Conservation (phyloP, 2,113 vertebrate genomes). For the Danionella cerebrum region DNA sequence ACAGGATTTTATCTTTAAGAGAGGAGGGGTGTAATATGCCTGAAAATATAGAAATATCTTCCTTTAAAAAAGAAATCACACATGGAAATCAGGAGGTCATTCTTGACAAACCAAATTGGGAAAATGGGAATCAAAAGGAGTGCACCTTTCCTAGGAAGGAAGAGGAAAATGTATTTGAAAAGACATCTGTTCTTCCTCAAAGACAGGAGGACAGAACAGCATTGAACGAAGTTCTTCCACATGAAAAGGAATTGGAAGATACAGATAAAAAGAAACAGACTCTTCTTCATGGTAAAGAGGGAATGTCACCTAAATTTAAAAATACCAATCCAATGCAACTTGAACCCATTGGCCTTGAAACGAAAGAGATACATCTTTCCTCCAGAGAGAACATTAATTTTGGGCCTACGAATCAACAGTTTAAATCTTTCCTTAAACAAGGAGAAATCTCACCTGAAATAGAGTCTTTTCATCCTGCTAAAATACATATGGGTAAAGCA, state of each 20-base stretch:
- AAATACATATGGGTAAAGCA: not conserved
- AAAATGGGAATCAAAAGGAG: no score
- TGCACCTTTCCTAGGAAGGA: no score
- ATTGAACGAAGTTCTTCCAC: not conserved
- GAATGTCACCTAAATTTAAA: not conserved
- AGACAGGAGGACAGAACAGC: conserved; percentile 31
- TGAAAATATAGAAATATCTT: not conserved
- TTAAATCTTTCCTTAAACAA: no score
- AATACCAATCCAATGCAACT: no score
- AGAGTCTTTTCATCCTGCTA: conserved; percentile 13
- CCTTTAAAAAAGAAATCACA: not conserved
- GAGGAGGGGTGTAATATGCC: not conserved
- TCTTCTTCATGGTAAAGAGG: not conserved
- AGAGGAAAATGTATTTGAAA: not conserved
- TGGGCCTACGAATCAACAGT: not conserved
- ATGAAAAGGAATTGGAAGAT: conserved; percentile 17
- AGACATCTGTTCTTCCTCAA: conserved; percentile 40
- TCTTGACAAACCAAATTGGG: not conserved
- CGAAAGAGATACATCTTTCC: no score
- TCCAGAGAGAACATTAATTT: not conserved
- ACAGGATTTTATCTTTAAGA: not conserved
- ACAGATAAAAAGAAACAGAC: not conserved
- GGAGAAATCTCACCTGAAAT: conserved; percentile 11
- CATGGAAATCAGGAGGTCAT: not conserved
- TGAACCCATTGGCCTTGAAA: no score